Evolutionary conservation across 1,140 invertebrate genomes (phyloP), one percentile per base, ranked within the genome.

Genomic region (Philaenus spumarius): DNA sequence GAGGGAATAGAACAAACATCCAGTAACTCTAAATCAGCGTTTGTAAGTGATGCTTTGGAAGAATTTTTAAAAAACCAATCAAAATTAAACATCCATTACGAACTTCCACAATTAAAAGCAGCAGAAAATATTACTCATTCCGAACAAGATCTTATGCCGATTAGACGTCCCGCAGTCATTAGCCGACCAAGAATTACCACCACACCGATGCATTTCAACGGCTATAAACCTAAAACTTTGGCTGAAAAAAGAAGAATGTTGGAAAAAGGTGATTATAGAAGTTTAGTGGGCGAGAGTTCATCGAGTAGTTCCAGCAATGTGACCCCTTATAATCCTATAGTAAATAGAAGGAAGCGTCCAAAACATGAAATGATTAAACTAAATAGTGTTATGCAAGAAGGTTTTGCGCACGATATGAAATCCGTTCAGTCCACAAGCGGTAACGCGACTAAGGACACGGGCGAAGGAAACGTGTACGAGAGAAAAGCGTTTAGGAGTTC

Each of bases 11-110:
- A 14, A 20, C 14, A 51, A 9, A 24, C 14, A 26, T 30, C 14
- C 6, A 24, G 5, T 6, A 2, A 37, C 17, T 37, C 19, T 11
- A 53, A 30, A 37, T 15, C 15, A 22, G 46, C 37, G 7, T 58
- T 58, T 39, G 19, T 48, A 15, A 58, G 47, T 39, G 37, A 17
- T 50, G 35, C 35, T 26, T 40, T 58, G 22, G 56, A 58, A n/a
- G 3, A 50, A 7, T 58, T 39, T 24, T 15, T 48, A 5, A 50
- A 35, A 24, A 50, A 58, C n/a, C 46, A 22, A 20, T 5, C 26
- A 4, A 30, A 50, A 45, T 37, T 58, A 19, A 47, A 58, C 15
- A 58, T 58, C 51, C 1, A 51, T 40, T 58, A 39, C 24, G 30
- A 34, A 1, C 20, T 58, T 50, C 56, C 56, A 17, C 50, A 50